Evolutionary conservation across 2,113 vertebrate genomes (phyloP).

Genomic region (Chlamydotis undulata): DNA sequence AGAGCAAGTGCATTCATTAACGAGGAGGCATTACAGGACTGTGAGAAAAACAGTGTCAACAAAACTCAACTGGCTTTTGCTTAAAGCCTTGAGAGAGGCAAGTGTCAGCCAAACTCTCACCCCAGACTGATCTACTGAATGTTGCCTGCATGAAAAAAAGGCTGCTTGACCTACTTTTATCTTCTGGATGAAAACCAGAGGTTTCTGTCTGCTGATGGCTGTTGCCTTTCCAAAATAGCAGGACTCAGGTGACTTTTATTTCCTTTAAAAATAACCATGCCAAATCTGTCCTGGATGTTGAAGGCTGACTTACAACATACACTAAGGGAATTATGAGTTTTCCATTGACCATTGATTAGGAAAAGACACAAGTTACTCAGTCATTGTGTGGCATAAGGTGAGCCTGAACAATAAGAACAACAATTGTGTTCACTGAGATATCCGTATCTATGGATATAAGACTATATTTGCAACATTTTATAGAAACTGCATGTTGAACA

Average conservation of each 20-base stretch:
- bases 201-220: background rate
- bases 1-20: background rate
- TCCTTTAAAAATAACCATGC: background rate
- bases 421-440: background rate
- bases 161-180: constrained; percentile 40
- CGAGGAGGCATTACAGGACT: background rate
- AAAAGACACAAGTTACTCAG: background rate
- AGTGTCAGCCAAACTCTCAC: constrained; percentile 34
- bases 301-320: background rate
- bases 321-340: background rate
- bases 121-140: background rate
- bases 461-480: background rate
- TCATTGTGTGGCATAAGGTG: background rate
- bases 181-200: background rate
- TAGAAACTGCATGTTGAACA: background rate
- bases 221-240: background rate
- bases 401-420: background rate
- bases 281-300: background rate
- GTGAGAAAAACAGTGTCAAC: background rate
- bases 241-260: background rate
- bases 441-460: background rate
- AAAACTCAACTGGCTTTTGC: background rate
- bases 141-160: background rate
- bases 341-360: background rate
- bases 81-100: constrained; percentile 17